Evolutionary conservation across 2,797 vertebrate species (phyloP), one percentile per base, ranked within the genome.

Genomic region (Hemibagrus guttatus): DNA sequence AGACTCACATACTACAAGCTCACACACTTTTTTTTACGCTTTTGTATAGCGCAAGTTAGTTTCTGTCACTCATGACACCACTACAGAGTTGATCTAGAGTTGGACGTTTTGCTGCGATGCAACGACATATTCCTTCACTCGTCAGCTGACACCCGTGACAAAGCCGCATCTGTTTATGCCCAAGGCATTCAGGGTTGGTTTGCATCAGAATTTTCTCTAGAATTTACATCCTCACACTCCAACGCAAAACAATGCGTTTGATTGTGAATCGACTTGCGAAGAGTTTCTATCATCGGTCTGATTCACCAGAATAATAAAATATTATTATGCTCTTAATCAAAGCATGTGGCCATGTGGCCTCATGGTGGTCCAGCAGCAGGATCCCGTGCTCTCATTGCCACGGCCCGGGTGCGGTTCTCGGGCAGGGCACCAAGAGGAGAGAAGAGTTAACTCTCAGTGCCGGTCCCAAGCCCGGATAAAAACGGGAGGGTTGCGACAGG

Each of bases 161-260:
- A 80, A 86, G 87, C 42, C 76, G 58, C n/a, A 83, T 75, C 80
- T 88, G 87, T 90, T 89, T 23, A 52, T 39, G 54, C 52, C 39
- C 42, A 66, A 56, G 28, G 26, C 42, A 42, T 71, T 58, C 54
- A 42, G 82, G 83, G 5, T 86, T 81, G 59, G 82, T 84, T 85
- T 86, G n/a, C 39, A 86, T 86, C 84, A 74, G n/a, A n/a, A n/a
- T n/a, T n/a, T n/a, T 35, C 78, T 82, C 49, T 84, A 16, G 68
- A 87, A 74, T 88, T n/a, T 49, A 21, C 74, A 6, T 19, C 16
- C 35, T 87, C 71, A 26, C 64, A 11, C 14, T 79, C 23, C 8
- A 81, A 2, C 6, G 12, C 23, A 54, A 86, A 82, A 87, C 69
- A 89, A 79, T 85, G 31, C 28, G 23, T 78, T 81, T 74, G 49